These are phyloP conservation scores for Myripristis murdjan DNA, from an alignment of 2,797 vertebrate species.

Conservation along the genomic window DNA sequence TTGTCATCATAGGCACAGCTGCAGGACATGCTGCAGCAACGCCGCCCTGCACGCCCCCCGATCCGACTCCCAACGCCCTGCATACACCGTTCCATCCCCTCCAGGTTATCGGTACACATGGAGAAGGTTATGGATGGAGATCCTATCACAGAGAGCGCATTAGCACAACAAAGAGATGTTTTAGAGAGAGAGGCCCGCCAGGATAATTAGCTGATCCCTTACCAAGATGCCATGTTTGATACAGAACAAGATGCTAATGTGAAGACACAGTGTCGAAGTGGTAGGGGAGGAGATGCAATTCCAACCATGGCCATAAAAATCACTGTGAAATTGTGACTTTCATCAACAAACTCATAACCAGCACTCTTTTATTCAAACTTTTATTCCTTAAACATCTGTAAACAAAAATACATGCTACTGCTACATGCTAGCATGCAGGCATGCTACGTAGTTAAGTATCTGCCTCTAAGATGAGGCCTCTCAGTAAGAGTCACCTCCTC, in stretches of 20 bases:
- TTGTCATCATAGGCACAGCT: conserved; percentile 79
- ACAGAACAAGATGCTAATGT: conserved; percentile 58
- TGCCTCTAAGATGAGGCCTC: too few species aligned
- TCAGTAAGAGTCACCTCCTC: too few species aligned
- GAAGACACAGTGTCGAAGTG: conserved; percentile 15
- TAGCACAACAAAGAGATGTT: conserved; percentile 79
- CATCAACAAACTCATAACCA: conserved; percentile 12
- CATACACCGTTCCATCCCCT: conserved; percentile 56
- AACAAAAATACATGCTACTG: too few species aligned
- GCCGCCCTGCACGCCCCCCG: conserved; percentile 18
- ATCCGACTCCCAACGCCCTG: conserved; percentile 43
- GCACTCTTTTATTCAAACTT: conserved; percentile 30
- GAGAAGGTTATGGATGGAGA: conserved; percentile 76
- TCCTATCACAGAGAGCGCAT: conserved; percentile 69
- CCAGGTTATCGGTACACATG: conserved; percentile 67
- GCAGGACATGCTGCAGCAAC: conserved; percentile 72
- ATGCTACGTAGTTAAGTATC: too few species aligned
- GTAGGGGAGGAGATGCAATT: conserved; percentile 52
- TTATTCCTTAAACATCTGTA: neutral
- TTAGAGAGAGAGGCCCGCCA: conserved; percentile 53
- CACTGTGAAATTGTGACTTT: conserved; percentile 50
- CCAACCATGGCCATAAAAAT: conserved; percentile 18
- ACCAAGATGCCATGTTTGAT: conserved; percentile 66
- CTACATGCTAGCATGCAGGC: too few species aligned
- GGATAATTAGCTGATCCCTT: conserved; percentile 61